Conservation (phyloP, 2,797 vertebrate genomes). For the Eulemur rubriventer region DNA sequence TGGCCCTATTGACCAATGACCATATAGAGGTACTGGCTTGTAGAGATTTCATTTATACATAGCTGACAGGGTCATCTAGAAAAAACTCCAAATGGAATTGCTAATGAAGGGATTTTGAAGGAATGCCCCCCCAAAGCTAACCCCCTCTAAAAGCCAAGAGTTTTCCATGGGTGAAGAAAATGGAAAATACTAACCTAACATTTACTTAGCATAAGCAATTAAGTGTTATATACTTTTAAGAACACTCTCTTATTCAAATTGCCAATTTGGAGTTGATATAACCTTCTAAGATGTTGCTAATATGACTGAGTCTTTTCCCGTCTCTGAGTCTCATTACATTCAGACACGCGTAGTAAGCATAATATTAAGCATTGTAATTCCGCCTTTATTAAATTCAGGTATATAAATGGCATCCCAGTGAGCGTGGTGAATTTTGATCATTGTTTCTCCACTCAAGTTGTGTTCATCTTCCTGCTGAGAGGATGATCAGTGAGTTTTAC, state of each 20-base stretch:
- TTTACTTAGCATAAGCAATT: conserved; percentile 18
- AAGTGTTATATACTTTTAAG: neutral
- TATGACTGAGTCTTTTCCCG: neutral
- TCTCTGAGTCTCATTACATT: conserved; percentile 53
- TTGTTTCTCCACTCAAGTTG: conserved; percentile 81
- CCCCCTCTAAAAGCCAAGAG: neutral
- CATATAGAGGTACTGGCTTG: neutral
- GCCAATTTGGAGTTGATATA: neutral
- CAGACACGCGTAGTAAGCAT: conserved; percentile 56
- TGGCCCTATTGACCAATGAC: neutral
- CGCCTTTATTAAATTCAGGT: conserved; percentile 82
- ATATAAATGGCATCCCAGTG: conserved; percentile 78
- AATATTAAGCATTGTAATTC: conserved; percentile 76
- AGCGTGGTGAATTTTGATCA: conserved; percentile 82
- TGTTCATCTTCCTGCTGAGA: conserved; percentile 81
- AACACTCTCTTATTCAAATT: neutral
- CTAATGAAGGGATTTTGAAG: neutral
- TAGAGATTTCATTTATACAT: neutral
- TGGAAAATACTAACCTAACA: neutral
- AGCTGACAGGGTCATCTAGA: neutral
- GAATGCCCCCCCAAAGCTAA: neutral
- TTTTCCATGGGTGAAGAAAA: neutral
- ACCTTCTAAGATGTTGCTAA: neutral
- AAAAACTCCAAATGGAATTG: neutral
- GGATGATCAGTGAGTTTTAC: conserved; percentile 82